Evolutionary conservation across 1,140 invertebrate genomes (phyloP).

Genomic region (Coelopa frigida): DNA sequence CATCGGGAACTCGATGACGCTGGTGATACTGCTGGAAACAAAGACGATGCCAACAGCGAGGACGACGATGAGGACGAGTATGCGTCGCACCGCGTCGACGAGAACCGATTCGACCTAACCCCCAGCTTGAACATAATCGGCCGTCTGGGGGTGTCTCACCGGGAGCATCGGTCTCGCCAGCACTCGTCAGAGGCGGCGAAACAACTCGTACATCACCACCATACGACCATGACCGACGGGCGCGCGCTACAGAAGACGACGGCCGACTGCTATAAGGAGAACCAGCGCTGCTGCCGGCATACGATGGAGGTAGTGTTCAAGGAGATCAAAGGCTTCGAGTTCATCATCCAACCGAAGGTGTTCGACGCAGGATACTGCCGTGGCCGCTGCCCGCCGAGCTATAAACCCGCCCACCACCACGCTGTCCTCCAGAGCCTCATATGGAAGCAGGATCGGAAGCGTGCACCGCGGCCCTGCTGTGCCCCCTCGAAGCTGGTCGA

Average conservation of each 20-base stretch:
- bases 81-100: background rate
- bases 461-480: constrained; percentile 62
- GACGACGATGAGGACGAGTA: no score
- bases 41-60: no score
- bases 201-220: background rate
- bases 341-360: constrained; percentile 60
- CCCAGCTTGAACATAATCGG: constrained; percentile 48
- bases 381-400: constrained; percentile 61
- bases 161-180: constrained; percentile 9
- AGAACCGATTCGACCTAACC: constrained; percentile 21
- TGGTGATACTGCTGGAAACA: no score
- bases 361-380: constrained; percentile 69
- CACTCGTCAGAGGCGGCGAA: constrained; percentile 1
- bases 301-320: constrained; percentile 58
- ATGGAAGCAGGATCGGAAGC: constrained; percentile 53
- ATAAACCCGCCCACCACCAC: constrained; percentile 64
- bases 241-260: constrained; percentile 22
- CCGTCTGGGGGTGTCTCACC: constrained; percentile 16
- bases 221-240: background rate
- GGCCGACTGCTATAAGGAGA: constrained; percentile 47
- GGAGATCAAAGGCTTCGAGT: constrained; percentile 61
- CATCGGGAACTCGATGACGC: background rate
- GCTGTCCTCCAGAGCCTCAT: constrained; percentile 64
- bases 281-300: constrained; percentile 59
- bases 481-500: constrained; percentile 61